phyloP scores from a whole-genome alignment of 1,140 invertebrate species.

The Chrysoperla carnea region DNA sequence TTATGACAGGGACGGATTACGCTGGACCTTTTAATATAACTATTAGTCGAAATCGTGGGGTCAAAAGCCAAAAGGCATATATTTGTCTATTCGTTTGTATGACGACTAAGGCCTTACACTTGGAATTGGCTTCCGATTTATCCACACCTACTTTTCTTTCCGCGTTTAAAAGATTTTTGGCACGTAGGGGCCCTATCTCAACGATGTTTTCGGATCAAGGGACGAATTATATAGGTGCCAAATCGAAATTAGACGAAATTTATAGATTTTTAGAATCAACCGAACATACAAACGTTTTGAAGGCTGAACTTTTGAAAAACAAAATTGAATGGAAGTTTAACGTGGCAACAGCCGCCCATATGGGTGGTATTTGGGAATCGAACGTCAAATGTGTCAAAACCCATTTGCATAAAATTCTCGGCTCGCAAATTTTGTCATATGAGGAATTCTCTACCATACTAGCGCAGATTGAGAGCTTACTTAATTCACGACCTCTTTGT shows the following conservation, averaged over 20 bases:
- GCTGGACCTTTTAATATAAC: slow-evolving; percentile 13
- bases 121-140: slow-evolving; percentile 15
- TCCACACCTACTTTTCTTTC: slow-evolving; percentile 12
- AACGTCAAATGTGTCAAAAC: slow-evolving; percentile 20
- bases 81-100: slow-evolving; percentile 9
- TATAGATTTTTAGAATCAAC: no score
- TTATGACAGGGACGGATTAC: slow-evolving; percentile 13
- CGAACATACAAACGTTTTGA: no score
- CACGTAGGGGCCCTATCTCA: slow-evolving; percentile 6
- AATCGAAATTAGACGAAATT: not conserved
- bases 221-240: slow-evolving; percentile 14
- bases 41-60: not conserved
- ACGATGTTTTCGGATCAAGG: slow-evolving; percentile 15
- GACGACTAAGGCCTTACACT: slow-evolving; percentile 12
- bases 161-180: slow-evolving; percentile 13
- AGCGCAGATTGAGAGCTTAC: slow-evolving; percentile 10
- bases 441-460: slow-evolving; percentile 11
- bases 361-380: slow-evolving; percentile 24
- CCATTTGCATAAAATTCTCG: slow-evolving; percentile 15
- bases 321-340: slow-evolving; percentile 16
- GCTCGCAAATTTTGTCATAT: slow-evolving; percentile 6
- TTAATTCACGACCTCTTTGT: slow-evolving; percentile 10
- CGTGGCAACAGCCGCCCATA: slow-evolving; percentile 20
- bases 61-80: slow-evolving; percentile 12
- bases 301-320: no score